Evolutionary conservation across 2,797 vertebrate species (phyloP), one percentile per base, ranked within the genome.

Genomic region (Myotis vivesi): DNA sequence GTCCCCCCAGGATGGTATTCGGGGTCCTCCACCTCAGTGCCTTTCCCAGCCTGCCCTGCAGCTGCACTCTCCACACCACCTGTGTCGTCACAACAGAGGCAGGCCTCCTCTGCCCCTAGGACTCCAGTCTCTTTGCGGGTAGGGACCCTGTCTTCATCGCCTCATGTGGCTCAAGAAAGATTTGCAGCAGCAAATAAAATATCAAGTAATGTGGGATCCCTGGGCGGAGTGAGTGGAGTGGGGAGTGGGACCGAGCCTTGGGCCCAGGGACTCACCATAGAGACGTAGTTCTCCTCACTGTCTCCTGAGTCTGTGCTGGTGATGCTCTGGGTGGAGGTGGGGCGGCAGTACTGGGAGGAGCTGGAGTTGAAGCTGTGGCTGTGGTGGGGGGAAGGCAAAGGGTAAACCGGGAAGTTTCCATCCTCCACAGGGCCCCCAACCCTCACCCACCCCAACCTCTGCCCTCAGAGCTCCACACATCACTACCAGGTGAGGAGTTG

Each of bases 241-340:
- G 30, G n/a, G 41, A 36, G 87, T 17, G 16, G 25, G 80, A 13
- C 3, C 13, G 30, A 44, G 30, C 2, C 7, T 30, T 1, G 0
- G 51, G 57, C 19, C 80, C 9, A 0, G 15, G 71, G 25, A 90
- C 99, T 98, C 98, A 99, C 99, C 99, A 99, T 99, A 2, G 99
- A 98, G 97, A 99, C 99, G 10, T 99, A 99, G 97, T 99, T 99
- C 98, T 99, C 99, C 96, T 99, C 99, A 0, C 99, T 99, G 98
- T 99, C 99, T 96, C 99, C 99, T 0, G 99, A 99, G 98, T 99
- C 99, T 3, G 99, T 99, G 99, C 99, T 99, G 99, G 99, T 99
- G 98, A 99, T 99, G 98, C 99, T 99, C 98, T 99, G 99, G 38
- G 99, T 99, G 96, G 99, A 99, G 98, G 99, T 99, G 76, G 99